Evolutionary conservation across 2,113 vertebrate species (phyloP).

Genomic region (Oreochromis niloticus): DNA sequence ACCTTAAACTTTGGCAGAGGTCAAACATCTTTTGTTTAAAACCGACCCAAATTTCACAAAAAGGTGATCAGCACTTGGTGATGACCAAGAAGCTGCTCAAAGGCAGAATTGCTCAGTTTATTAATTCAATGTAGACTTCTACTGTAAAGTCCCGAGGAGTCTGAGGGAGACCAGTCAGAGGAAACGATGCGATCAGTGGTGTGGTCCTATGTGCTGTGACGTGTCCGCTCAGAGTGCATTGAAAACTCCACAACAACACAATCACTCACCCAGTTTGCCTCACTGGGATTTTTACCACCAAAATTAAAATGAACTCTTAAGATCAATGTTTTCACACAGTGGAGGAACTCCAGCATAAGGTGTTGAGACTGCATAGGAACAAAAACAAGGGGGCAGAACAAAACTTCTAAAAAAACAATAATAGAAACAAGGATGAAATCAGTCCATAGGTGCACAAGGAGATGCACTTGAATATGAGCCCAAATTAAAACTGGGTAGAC

Average conservation of each 20-base stretch:
- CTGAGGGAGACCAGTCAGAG: not conserved
- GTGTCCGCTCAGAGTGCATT: not conserved
- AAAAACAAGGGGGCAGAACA: not conserved
- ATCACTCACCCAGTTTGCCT: not conserved
- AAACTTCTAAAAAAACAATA: not conserved
- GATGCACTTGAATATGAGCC: not conserved
- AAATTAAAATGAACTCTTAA: not conserved
- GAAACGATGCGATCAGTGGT: not conserved
- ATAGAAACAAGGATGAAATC: not conserved
- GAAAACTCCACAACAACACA: accelerated
- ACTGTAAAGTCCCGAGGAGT: not conserved
- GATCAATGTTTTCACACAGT: not conserved
- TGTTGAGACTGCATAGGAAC: not conserved
- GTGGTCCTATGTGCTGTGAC: not conserved
- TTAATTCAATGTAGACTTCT: not conserved
- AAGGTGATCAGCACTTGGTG: not conserved
- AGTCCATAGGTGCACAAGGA: not conserved
- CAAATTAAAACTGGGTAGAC: not conserved
- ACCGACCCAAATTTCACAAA: not conserved
- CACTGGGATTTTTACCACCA: accelerated
- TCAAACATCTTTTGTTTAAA: not conserved
- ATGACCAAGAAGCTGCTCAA: not conserved
- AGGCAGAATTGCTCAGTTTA: not conserved
- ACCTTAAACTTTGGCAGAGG: not conserved
- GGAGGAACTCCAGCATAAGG: not conserved